phyloP scores from a whole-genome alignment of 2,797 vertebrate species.

The Lateolabrax maculatus region DNA sequence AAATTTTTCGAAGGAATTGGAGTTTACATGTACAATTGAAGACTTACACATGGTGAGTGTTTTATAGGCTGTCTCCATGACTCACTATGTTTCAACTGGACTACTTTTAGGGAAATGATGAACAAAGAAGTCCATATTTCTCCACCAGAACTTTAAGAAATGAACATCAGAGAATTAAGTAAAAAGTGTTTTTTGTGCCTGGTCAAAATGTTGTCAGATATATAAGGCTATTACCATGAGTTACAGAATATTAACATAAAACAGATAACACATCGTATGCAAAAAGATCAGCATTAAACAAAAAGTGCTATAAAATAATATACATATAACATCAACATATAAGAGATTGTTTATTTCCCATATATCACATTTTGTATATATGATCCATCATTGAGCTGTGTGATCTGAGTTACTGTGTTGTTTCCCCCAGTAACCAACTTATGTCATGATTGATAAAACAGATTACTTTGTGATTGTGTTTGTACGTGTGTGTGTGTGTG shows the following conservation, averaged over 20 bases:
- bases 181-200: too few species aligned
- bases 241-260: background rate
- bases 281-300: background rate
- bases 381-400: background rate
- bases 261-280: background rate
- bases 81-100: background rate
- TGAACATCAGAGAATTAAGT: too few species aligned
- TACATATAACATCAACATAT: too few species aligned
- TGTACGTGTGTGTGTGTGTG: slow-evolving; percentile 33
- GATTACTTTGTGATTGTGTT: slow-evolving; percentile 7
- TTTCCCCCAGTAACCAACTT: slow-evolving; percentile 34
- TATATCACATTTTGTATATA: background rate
- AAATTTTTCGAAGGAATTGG: too few species aligned
- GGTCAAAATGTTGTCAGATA: background rate
- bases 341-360: background rate
- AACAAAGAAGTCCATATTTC: background rate
- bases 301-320: too few species aligned
- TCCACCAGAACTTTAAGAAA: background rate
- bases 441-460: slow-evolving; percentile 44
- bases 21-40: background rate
- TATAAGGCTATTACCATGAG: too few species aligned
- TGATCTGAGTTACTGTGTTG: background rate
- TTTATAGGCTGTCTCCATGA: too few species aligned
- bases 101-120: background rate
- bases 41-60: background rate